Conservation (phyloP, 2,888 invertebrate genomes). For the Herminia tarsipennalis region DNA sequence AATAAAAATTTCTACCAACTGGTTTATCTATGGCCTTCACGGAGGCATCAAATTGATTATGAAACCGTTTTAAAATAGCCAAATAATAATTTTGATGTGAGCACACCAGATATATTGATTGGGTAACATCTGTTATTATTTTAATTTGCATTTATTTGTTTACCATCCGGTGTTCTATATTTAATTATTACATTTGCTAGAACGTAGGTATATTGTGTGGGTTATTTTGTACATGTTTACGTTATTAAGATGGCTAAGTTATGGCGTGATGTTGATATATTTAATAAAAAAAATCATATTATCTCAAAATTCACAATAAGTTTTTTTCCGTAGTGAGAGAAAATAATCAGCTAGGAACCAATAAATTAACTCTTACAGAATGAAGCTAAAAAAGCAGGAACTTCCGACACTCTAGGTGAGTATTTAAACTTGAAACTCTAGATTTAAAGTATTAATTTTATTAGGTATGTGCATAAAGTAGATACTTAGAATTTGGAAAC, state of each 20-base stretch:
- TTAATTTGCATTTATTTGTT: slow-evolving; percentile 35
- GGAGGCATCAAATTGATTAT: slow-evolving; percentile 46
- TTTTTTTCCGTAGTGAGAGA: too few relatives aligned
- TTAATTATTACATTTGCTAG: slow-evolving; percentile 36
- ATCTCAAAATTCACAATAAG: too few relatives aligned
- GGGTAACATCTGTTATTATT: slow-evolving; percentile 34
- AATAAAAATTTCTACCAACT: slow-evolving; percentile 26
- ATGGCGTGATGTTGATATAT: too few relatives aligned
- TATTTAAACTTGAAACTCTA: too few relatives aligned
- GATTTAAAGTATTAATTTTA: too few relatives aligned
- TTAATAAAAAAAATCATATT: too few relatives aligned
- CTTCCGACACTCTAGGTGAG: too few relatives aligned
- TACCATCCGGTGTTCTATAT: slow-evolving; percentile 38
- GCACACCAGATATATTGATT: slow-evolving; percentile 19
- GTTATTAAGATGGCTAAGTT: slow-evolving; percentile 6
- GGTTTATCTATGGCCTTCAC: slow-evolving; percentile 30
- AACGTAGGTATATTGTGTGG: slow-evolving; percentile 26
- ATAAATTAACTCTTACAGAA: too few relatives aligned
- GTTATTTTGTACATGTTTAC: slow-evolving; percentile 6
- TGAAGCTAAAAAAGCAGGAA: too few relatives aligned
- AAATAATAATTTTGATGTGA: slow-evolving; percentile 22
- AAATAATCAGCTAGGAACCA: too few relatives aligned
- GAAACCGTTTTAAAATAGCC: slow-evolving; percentile 39
- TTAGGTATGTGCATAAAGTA: too few relatives aligned
- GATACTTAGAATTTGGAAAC: too few relatives aligned